Percentiles rank a stretch among this genome's conserved stretches.
Evolutionary conservation across 2,888 invertebrate genomes (phyloP).

Genomic region (Pteria penguin): DNA sequence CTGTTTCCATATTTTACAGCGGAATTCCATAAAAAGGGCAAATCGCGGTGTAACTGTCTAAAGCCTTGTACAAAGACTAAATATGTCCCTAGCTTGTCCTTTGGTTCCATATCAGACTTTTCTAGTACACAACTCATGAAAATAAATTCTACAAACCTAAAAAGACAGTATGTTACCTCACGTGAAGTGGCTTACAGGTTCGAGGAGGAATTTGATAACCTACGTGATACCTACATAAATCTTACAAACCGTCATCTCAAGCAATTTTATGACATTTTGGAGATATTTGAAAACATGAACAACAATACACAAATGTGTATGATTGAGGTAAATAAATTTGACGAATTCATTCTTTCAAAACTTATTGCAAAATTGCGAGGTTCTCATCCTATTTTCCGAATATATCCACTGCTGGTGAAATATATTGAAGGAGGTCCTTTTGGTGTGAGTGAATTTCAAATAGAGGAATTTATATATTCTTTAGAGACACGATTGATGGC

Average conservation of each 20-base stretch:
- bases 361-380: neutral
- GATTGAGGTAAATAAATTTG: neutral
- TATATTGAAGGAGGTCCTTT: neutral
- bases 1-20: too few relatives aligned
- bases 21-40: neutral
- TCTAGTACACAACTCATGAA: neutral
- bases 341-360: neutral
- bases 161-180: neutral
- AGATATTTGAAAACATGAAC: neutral
- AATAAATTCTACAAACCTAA: neutral
- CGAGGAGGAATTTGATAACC: neutral
- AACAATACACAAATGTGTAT: neutral
- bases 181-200: neutral
- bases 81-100: neutral
- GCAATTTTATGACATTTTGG: neutral
- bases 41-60: neutral
- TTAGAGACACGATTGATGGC: neutral
- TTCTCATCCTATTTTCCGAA: neutral
- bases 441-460: neutral
- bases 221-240: neutral
- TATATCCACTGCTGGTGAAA: neutral
- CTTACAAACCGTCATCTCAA: neutral
- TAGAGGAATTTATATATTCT: neutral
- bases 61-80: neutral
- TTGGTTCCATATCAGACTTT: neutral